Evolutionary conservation across 2,888 invertebrate genomes (phyloP).

Genomic region (Hedychridium roseum): DNA sequence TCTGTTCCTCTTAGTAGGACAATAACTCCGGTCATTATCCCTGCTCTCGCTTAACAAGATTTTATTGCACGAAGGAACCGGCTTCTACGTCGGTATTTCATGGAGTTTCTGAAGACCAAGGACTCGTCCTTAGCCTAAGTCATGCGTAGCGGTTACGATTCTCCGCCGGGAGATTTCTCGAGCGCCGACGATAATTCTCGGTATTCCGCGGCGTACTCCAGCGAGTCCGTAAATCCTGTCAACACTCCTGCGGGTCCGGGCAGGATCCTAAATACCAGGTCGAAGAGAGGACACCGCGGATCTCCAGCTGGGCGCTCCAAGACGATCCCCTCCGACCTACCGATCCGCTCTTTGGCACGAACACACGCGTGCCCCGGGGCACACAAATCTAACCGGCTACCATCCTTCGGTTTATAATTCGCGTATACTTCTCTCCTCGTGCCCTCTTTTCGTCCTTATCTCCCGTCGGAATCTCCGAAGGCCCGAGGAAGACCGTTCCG

Average conservation of each 20-base stretch:
- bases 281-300: conserved; percentile 34
- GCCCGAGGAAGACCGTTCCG: conserved; percentile 27
- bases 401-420: conserved; percentile 52
- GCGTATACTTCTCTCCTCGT: conserved; percentile 37
- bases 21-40: too few relatives aligned
- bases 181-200: conserved; percentile 27
- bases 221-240: conserved; percentile 46
- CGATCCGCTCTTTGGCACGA: conserved; percentile 8
- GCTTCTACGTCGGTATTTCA: too few relatives aligned
- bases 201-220: conserved; percentile 27
- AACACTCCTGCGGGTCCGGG: conserved; percentile 38
- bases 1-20: too few relatives aligned
- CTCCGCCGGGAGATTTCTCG: conserved; percentile 33
- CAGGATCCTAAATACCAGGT: conserved; percentile 49
- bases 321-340: conserved; percentile 41
- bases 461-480: conserved; percentile 50
- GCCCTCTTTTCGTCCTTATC: conserved; percentile 44
- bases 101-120: too few relatives aligned
- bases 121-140: too few relatives aligned
- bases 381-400: conserved; percentile 34
- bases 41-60: too few relatives aligned
- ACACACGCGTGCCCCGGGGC: conserved; percentile 27
- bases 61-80: too few relatives aligned
- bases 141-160: too few relatives aligned
- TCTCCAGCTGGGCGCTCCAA: conserved; percentile 49